Conservation (phyloP, 2,113 vertebrate genomes). For the Toxostoma redivivum region DNA sequence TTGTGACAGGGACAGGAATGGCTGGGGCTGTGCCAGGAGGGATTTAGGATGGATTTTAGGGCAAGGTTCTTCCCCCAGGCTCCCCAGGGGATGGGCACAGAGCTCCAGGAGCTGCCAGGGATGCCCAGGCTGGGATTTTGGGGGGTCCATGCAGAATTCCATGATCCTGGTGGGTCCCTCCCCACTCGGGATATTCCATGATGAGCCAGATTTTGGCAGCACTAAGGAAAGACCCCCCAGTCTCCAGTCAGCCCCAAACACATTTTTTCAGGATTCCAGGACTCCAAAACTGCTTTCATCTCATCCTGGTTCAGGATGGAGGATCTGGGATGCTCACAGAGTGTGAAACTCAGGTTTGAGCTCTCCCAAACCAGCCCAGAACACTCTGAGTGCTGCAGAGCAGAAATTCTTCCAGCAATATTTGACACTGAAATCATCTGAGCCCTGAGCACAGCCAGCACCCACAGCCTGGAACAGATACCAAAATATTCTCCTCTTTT, state of each 20-base stretch:
- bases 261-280: not conserved
- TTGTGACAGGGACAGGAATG: not conserved
- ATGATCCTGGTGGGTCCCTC: accelerated
- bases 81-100: no score
- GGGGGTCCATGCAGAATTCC: not conserved
- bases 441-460: not conserved
- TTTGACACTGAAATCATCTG: not conserved
- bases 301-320: not conserved
- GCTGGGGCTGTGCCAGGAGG: no score
- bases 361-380: not conserved
- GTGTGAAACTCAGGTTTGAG: not conserved
- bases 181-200: not conserved
- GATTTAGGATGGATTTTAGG: no score
- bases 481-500: not conserved
- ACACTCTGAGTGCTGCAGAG: not conserved
- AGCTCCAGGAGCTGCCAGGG: no score
- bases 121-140: no score
- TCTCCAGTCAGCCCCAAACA: not conserved
- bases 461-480: not conserved
- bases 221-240: not conserved
- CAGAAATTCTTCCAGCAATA: not conserved
- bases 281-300: not conserved
- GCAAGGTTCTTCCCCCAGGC: no score
- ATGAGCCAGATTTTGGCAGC: not conserved
- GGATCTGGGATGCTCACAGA: not conserved